phyloP scores from a whole-genome alignment of 2,888 invertebrate species.

The Lysandra coridon region DNA sequence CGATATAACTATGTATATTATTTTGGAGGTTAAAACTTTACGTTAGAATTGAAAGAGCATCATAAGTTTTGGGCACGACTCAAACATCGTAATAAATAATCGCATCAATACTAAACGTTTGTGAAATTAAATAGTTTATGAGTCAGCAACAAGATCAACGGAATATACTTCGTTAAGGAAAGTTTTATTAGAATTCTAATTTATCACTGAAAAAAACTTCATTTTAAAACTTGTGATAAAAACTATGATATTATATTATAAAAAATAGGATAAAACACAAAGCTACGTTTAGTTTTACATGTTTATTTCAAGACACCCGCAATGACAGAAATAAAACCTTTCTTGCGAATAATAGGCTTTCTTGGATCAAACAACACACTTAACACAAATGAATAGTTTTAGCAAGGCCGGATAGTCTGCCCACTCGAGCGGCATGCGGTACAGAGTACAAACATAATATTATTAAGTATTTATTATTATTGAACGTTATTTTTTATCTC shows the following conservation, averaged over 20 bases:
- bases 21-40: background rate
- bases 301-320: background rate
- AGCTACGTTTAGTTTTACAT: background rate
- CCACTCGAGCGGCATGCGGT: background rate
- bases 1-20: background rate
- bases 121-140: too few species aligned
- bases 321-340: conserved; percentile 18
- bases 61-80: too few species aligned
- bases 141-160: background rate
- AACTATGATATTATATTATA: too few species aligned
- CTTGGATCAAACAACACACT: conserved; percentile 19
- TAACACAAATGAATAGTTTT: background rate
- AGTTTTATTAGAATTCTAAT: too few species aligned
- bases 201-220: background rate
- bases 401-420: background rate
- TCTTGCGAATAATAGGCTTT: conserved; percentile 14
- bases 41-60: too few species aligned
- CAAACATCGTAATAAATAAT: too few species aligned
- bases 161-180: background rate
- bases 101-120: too few species aligned
- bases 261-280: background rate
- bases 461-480: too few species aligned
- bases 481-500: background rate
- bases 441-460: too few species aligned
- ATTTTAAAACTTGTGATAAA: background rate